Conservation (phyloP, 2,113 vertebrate species). For the Trematomus loennbergii region DNA sequence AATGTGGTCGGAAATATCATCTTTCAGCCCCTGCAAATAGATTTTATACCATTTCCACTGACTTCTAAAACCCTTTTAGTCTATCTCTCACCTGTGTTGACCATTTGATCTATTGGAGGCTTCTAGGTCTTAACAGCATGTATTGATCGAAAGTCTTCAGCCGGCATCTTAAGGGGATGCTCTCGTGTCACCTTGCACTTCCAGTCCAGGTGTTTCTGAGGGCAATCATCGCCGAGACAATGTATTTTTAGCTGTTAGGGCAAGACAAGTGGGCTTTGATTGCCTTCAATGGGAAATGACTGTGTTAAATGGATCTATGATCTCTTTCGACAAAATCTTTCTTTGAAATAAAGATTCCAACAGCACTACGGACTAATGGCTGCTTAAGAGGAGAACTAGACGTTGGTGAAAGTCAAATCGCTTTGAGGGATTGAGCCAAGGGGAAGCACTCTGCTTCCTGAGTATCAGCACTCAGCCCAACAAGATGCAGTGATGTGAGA, state of each 20-base stretch:
- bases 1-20: constrained; percentile 77
- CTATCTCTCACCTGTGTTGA: constrained; percentile 71
- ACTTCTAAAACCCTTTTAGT: constrained; percentile 75
- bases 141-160: constrained; percentile 74
- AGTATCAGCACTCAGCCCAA: constrained; percentile 24
- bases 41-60: constrained; percentile 76
- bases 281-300: constrained; percentile 57
- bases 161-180: constrained; percentile 50
- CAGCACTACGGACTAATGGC: constrained; percentile 26
- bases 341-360: constrained; percentile 40
- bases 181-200: constrained; percentile 74
- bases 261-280: constrained; percentile 60
- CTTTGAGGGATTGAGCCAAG: constrained; percentile 34
- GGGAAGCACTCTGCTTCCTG: constrained; percentile 22
- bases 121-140: constrained; percentile 71
- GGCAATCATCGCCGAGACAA: constrained; percentile 59
- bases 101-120: constrained; percentile 74
- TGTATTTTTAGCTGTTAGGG: constrained; percentile 57
- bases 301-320: constrained; percentile 56
- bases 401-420: constrained; percentile 31
- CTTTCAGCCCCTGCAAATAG: constrained; percentile 78
- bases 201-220: constrained; percentile 55
- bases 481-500: background rate
- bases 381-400: constrained; percentile 26
- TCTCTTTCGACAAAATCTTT: constrained; percentile 48